Conservation (phyloP, 2,113 vertebrate species). For the Rhinopomastus cyanomelas region DNA sequence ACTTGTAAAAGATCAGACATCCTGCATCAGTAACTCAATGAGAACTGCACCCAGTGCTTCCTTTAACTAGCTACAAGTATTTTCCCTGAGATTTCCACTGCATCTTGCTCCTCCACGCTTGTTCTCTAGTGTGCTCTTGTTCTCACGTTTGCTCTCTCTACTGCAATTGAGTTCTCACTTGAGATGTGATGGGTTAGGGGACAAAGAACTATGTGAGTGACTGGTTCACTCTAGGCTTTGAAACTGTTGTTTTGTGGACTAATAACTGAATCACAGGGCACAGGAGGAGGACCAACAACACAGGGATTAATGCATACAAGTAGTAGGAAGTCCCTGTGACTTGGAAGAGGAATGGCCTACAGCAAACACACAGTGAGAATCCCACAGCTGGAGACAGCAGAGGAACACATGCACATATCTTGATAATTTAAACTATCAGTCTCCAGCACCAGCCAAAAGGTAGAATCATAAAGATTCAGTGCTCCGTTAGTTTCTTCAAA, state of each 20-base stretch:
- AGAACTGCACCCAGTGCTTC: not conserved
- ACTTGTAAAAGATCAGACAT: not conserved
- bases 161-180: not conserved
- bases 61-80: no score
- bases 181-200: not conserved
- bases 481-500: not conserved
- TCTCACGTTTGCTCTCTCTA: not conserved
- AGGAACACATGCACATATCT: fast-evolving
- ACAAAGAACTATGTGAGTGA: not conserved
- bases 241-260: not conserved
- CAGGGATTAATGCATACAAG: not conserved
- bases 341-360: not conserved
- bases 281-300: not conserved
- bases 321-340: not conserved
- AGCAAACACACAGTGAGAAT: not conserved
- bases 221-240: not conserved
- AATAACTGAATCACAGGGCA: not conserved
- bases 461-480: not conserved
- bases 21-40: not conserved
- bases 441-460: not conserved
- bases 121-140: not conserved
- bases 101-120: not conserved
- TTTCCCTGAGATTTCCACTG: not conserved
- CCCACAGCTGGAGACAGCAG: not conserved
- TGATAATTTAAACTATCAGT: not conserved